Evolutionary conservation across 2,888 invertebrate genomes (phyloP), one percentile per base, ranked within the genome.

Genomic region (Schizotus pectinicornis): DNA sequence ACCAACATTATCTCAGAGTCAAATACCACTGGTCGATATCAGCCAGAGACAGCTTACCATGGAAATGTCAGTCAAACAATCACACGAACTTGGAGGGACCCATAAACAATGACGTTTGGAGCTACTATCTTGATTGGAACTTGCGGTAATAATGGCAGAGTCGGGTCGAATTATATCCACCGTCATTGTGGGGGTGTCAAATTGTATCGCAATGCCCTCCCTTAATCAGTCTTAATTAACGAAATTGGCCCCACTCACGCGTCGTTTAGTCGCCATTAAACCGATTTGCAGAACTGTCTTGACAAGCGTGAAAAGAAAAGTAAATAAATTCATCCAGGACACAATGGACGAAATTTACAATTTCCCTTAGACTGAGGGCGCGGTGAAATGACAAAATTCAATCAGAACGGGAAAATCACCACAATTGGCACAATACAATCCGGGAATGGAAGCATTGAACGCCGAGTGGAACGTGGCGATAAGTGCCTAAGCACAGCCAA

Each of bases 331-430:
- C 45, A 22, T 22, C 47, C 33, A 43, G 45, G 53, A 46, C 11
- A 48, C 56, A 64, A 62, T 62, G 42, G 43, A 34, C 38, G 39
- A 46, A 52, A 59, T 63, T 59, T 56, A 58, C 58, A 57, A 64
- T 62, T 59, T 63, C 60, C 55, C 22, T 22, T 49, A 43, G 56
- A 47, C 39, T 42, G 46, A 45, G 55, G 54, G 55, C 57, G 57
- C 65, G 61, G 35, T 57, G 58, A 61, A 64, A 61, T 62, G 65
- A 59, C 64, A 55, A 62, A 67, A 70, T 70, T 69, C 71, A 71
- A 72, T 72, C 72, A 68, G 68, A 68, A 59, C 70, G 65, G 64
- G 67, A 70, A 70, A 72, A 72, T 71, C 72, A 66, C 68, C 63
- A 67, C 67, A 73, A 72, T 73, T 72, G 71, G 65, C 62, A 66